Conservation (phyloP, 2,888 invertebrate genomes). For the Cephus nigrinus region DNA sequence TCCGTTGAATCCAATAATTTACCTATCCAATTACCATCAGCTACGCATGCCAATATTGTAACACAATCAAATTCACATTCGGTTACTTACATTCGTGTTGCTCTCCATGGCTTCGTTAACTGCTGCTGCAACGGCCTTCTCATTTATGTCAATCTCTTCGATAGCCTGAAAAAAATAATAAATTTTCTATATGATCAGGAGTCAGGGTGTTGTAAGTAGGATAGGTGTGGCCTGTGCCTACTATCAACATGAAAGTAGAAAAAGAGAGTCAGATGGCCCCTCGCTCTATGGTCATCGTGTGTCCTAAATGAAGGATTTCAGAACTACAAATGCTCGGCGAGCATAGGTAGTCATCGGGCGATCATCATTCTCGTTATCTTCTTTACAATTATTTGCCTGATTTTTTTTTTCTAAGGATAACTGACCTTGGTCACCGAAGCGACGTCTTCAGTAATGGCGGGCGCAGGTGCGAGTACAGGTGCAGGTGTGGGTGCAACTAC, state of each 20-base stretch:
- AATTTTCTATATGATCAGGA: background rate
- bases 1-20: background rate
- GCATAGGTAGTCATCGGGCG: slow-evolving; percentile 52
- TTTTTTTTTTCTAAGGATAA: background rate
- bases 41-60: background rate
- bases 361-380: slow-evolving; percentile 52
- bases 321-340: slow-evolving; percentile 49
- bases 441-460: slow-evolving; percentile 63
- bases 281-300: slow-evolving; percentile 57
- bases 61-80: background rate
- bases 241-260: background rate
- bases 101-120: slow-evolving; percentile 59
- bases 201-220: background rate
- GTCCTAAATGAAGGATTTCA: slow-evolving; percentile 40
- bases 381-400: background rate
- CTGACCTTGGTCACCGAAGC: slow-evolving; percentile 62
- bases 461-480: slow-evolving; percentile 44
- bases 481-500: slow-evolving; percentile 37
- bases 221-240: too few species aligned
- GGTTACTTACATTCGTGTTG: slow-evolving; percentile 56
- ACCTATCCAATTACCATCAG: background rate
- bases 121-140: slow-evolving; percentile 63
- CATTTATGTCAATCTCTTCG: slow-evolving; percentile 61
- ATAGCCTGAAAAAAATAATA: slow-evolving; percentile 49
- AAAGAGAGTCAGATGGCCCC: slow-evolving; percentile 62